Base-by-base conservation (phyloP, 2,888 invertebrate species). In the Biston betularia region DNA sequence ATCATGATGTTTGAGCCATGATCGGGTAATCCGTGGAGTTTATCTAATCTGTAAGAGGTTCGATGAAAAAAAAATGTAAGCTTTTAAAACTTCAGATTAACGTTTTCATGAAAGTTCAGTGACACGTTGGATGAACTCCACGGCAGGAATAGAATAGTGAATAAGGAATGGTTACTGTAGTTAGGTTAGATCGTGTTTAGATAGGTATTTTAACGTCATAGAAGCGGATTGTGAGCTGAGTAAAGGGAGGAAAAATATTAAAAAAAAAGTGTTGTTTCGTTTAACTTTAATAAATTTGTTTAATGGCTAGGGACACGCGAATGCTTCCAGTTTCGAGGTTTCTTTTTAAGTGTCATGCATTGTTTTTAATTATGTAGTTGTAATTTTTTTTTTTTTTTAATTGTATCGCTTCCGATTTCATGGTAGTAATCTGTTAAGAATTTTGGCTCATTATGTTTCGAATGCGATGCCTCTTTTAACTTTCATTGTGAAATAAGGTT, bases 181-280 rank as follows among this genome's bases (percentile, higher is more conserved):
- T 75, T 88, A 87, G 87, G 84, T 81, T 89, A 90, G 86, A 81
- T 81, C 79, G 80, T 85, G 82, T 79, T 77, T 84, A 89, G 85
- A 81, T 84, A 91, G 90, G 87, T 82, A 74, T 85, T 83, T 82
- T 82, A 86, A 89, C 92, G 92, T 92, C 92, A 91, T 92, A 90
- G 92, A 89, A 90, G 88, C 86, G 81, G 78, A 81, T 84, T 73
- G 75, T 68, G 73, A 79, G 76, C 75, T 73, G 72, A 79, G 74
- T 74, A 75, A 76, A 76, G 69, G 71, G 76, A 75, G 75, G 78
- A 79, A 81, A 77, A 75, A 54, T 24, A 24, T 2, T 14, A 78
- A 78, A 77, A 77, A 76, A 69, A 70, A 75, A 74, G 70, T 77
- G 79, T 82, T 77, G 75, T 69, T 86, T 85, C 79, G 80, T 82